Base-by-base conservation (phyloP, 2,113 vertebrate species). In the Heteronetta atricapilla region DNA sequence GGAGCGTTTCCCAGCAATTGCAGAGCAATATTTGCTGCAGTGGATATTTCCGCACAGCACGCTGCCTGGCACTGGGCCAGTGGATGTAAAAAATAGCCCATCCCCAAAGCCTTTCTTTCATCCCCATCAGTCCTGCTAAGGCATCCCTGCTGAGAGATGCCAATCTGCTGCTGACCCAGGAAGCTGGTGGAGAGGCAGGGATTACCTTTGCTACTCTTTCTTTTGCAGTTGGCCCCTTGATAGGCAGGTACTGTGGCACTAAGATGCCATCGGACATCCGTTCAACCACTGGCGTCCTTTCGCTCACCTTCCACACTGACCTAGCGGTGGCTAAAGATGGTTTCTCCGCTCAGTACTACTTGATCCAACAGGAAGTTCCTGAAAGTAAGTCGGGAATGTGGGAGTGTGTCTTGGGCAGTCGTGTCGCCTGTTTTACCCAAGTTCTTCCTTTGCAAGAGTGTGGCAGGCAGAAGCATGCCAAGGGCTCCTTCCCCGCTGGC, bases 261-360 rank as follows among this genome's bases (percentile, higher is more conserved):
- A 99, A 98, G 96, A 98, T 99, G 67, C 99, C 99, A 1, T 99
- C 99, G 0, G 99, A 99, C 96, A 99, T 99, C 96, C 99, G 98
- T 21, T 99, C 99, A 0, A 99, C 98, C 3, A 99, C 99, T 0
- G 99, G 99, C 7, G 98, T 99, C 89, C 98, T 99, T 53, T 99
- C 99, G 0, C 98, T 99, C 94, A 98, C 99, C 90, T 99, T 99
- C 97, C 99, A 99, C 97, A 99, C 99, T 0, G 99, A 99, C 97
- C 98, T 99, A 98, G 99, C 99, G 0, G 99, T 99, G 86, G 99
- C 99, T 53, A 99, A 99, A 97, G 99, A 99, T 0, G 99, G 99
- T 67, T 99, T 99, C 97, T 99, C 99, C 2, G 99, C 99, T 14
- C 98, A 98, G 31, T 99, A 99, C 98, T 98, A 98, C 97, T 98